phyloP scores from a whole-genome alignment of 2,797 vertebrate genomes.

The Tenualosa ilisha region DNA sequence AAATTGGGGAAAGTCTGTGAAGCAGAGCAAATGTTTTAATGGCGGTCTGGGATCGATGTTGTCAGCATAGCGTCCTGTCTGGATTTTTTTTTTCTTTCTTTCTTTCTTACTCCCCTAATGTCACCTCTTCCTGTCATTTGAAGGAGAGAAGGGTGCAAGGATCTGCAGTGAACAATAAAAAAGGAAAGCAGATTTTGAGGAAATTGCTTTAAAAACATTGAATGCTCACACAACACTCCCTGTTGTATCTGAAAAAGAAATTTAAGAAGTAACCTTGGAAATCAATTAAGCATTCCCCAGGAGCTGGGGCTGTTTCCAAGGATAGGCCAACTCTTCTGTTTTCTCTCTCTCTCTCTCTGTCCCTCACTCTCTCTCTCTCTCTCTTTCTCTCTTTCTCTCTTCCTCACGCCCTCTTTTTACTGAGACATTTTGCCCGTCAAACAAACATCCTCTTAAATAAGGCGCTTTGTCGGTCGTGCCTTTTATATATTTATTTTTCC shows the following conservation, averaged over 20 bases:
- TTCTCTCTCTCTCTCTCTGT: conserved; percentile 33
- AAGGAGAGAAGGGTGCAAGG: conserved; percentile 52
- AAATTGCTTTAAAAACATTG: conserved; percentile 68
- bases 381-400: neutral
- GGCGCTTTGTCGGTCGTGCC: conserved; percentile 55
- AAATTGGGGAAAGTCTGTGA: conserved; percentile 74
- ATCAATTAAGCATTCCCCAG: conserved; percentile 74
- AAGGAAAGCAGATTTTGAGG: conserved; percentile 56
- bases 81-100: conserved; percentile 64
- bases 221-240: conserved; percentile 49
- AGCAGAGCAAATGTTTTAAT: conserved; percentile 81
- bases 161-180: conserved; percentile 49
- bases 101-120: conserved; percentile 52
- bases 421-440: conserved; percentile 64
- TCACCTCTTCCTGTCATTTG: conserved; percentile 59
- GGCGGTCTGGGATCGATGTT: conserved; percentile 77
- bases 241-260: conserved; percentile 73
- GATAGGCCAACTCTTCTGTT: conserved; percentile 57
- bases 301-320: conserved; percentile 58
- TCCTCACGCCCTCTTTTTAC: conserved; percentile 54
- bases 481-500: conserved; percentile 55
- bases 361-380: conserved; percentile 22
- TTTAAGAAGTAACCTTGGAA: conserved; percentile 79
- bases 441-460: conserved; percentile 45
- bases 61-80: conserved; percentile 76